A percentile compares a stretch with the other conserved stretches of the same genome.
These are phyloP conservation scores for Scortum barcoo DNA, from an alignment of 2,113 vertebrate species.

Conservation along the genomic window DNA sequence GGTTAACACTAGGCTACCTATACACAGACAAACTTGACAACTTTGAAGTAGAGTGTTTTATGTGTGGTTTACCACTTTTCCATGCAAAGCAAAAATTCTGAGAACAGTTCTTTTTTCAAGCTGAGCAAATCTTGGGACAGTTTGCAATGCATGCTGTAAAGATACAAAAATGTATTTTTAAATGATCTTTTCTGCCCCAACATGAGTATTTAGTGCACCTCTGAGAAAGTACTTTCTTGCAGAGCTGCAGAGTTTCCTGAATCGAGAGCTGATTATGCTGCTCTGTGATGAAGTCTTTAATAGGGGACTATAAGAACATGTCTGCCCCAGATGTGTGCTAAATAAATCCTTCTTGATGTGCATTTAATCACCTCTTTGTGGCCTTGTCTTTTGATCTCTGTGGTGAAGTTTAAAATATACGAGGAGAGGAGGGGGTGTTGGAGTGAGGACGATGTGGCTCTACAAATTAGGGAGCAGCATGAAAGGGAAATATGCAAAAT, in stretches of 20 bases:
- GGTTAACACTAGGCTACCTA: constrained; percentile 39
- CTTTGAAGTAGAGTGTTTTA: neutral
- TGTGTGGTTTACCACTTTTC: neutral
- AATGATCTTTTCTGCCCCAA: neutral
- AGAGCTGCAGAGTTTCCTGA: constrained; percentile 22
- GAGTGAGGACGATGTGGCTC: constrained; percentile 22
- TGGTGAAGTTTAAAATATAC: constrained; percentile 70
- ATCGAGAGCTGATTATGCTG: constrained; percentile 34
- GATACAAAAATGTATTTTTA: neutral
- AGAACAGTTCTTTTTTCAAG: constrained; percentile 2
- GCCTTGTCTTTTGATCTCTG: constrained; percentile 77
- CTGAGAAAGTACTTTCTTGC: constrained; percentile 10
- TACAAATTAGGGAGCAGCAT: constrained; percentile 29
- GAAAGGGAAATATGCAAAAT: constrained; percentile 64
- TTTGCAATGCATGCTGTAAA: neutral
- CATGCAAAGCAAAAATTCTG: neutral
- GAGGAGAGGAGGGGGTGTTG: constrained; percentile 11
- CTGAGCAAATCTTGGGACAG: neutral
- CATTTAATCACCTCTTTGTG: constrained; percentile 79
- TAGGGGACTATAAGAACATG: constrained; percentile 54
- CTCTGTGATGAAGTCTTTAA: constrained; percentile 68
- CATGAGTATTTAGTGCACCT: neutral
- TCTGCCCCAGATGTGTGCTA: constrained; percentile 66
- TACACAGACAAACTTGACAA: neutral
- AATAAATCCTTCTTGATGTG: constrained; percentile 75